A percentile compares a stretch with the other conserved stretches of the same genome.
These are phyloP conservation scores for Hypsopygia costalis DNA, from an alignment of 2,888 invertebrate species.

Conservation along the genomic window DNA sequence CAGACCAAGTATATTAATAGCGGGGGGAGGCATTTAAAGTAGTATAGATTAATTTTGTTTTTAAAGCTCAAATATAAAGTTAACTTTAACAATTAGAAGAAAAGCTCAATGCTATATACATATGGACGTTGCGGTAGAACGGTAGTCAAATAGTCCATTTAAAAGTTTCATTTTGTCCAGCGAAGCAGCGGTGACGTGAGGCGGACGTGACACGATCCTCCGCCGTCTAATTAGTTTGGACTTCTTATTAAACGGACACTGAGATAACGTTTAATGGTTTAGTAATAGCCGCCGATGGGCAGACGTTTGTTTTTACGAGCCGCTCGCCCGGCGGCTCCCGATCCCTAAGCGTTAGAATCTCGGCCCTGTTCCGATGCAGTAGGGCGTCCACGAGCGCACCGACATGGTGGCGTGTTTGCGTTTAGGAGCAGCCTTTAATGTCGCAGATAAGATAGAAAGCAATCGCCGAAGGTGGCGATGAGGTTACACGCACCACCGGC, in stretches of 20 bases:
- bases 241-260: slow-evolving; percentile 39
- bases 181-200: slow-evolving; percentile 7
- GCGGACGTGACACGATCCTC: slow-evolving; percentile 7
- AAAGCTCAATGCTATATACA: no score
- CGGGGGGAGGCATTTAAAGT: no score
- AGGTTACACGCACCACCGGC: slow-evolving; percentile 17
- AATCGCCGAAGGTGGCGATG: slow-evolving; percentile 25
- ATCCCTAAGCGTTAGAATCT: background rate
- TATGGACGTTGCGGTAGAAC: no score
- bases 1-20: no score
- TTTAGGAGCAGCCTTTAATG: slow-evolving; percentile 42
- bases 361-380: background rate
- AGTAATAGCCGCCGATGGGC: slow-evolving; percentile 31
- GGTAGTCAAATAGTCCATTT: no score
- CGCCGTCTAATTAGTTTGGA: slow-evolving; percentile 48
- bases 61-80: no score
- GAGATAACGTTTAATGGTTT: slow-evolving; percentile 48
- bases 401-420: slow-evolving; percentile 14
- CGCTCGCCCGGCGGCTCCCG: slow-evolving; percentile 14
- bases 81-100: no score
- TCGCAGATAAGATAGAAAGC: slow-evolving; percentile 47
- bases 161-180: no score
- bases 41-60: no score
- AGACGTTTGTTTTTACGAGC: slow-evolving; percentile 38
- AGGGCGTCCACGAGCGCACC: slow-evolving; percentile 1